Evolutionary conservation across 2,888 invertebrate genomes (phyloP), one percentile per base, ranked within the genome.

Genomic region (Schizotus pectinicornis): DNA sequence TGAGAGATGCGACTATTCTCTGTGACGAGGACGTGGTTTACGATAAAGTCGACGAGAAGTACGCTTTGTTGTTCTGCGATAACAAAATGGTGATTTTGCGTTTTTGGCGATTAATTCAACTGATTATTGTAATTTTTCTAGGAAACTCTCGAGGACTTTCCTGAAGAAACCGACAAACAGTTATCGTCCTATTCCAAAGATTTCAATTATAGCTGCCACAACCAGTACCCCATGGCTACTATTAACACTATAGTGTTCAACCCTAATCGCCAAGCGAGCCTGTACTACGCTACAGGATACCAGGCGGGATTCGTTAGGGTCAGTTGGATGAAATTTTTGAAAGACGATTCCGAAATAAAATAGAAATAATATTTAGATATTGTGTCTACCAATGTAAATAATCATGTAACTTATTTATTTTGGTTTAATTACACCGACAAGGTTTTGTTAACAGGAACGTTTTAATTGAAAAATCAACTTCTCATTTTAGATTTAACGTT

Each of bases 11-110:
- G 14, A 41, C 56, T 3, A 3, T 60, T 7, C 52, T 51, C 13
- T 11, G 7, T 12, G 13, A 64, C 39, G 83, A 84, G 61, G 82
- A 84, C 5, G 62, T 75, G 1, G 79, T 79, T 0, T 86, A 85
- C 65, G 76, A 80, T 2, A 81, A 82, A 5, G 79, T 80, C 0
- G 64, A 77, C 7, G 67, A 76, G 38, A 79, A 80, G 65, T 85
- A 84, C 70, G 85, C 83, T 13, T 63, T 86, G 11, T 74, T 82
- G 45, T 79, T 79, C 56, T 74, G 74, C 63, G 78, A 79, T 70
- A 67, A 67, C 43, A 67, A 67, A 59, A 60, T 73, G 70, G 77
- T 77, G n/a, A n/a, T n/a, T n/a, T n/a, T 67, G 61, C 68, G 30
- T 51, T 55, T 36, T 34, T 37, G 51, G n/a, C n/a, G n/a, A n/a